Evolutionary conservation across 2,888 invertebrate species (phyloP).

Genomic region (Eupelmus urozonus): DNA sequence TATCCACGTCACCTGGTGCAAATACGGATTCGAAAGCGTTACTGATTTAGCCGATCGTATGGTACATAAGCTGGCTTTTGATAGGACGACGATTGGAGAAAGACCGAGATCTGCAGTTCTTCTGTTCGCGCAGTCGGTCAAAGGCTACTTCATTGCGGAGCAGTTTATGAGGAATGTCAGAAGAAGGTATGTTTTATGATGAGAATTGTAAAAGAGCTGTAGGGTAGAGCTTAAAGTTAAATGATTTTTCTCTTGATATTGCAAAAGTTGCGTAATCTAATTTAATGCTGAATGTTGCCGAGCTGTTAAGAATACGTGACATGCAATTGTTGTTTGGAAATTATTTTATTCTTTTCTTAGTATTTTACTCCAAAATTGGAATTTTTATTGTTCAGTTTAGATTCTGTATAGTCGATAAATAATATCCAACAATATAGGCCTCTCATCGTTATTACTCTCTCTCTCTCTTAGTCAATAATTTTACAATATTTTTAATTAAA

Average conservation of each 20-base stretch:
- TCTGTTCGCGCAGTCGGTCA: conserved; percentile 16
- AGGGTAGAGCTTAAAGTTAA: background rate
- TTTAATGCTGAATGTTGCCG: too few relatives aligned
- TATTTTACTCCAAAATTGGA: too few relatives aligned
- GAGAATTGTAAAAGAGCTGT: background rate
- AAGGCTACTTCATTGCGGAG: conserved; percentile 30
- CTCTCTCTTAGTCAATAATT: too few relatives aligned
- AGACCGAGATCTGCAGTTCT: background rate
- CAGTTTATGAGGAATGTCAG: background rate
- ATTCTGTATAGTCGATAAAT: too few relatives aligned
- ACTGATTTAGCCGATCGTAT: conserved; percentile 7
- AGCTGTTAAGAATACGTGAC: too few relatives aligned
- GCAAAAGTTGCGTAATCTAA: too few relatives aligned
- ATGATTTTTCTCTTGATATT: background rate
- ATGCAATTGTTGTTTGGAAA: too few relatives aligned
- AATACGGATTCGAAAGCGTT: background rate
- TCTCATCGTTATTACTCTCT: too few relatives aligned
- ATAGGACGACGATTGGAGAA: background rate
- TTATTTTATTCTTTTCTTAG: too few relatives aligned
- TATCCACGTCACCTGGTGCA: conserved; percentile 15
- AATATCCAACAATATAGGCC: too few relatives aligned
- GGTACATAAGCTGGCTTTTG: background rate
- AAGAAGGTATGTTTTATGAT: background rate
- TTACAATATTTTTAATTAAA: too few relatives aligned
- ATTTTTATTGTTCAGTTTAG: too few relatives aligned